Conservation (phyloP, 2,888 invertebrate genomes). For the Abrostola triplasia region DNA sequence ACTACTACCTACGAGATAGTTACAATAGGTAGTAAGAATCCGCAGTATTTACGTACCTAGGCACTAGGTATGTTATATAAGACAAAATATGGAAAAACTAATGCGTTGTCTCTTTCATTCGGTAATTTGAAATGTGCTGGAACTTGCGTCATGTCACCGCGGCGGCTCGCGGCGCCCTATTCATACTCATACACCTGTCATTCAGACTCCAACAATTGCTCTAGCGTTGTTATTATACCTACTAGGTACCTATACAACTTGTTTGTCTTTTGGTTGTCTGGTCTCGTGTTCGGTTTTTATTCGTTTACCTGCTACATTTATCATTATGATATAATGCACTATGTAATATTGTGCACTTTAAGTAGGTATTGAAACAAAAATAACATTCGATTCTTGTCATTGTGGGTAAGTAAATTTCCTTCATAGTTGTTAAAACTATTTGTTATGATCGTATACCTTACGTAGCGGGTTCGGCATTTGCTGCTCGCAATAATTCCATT, state of each 20-base stretch:
- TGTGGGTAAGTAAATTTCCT: too few relatives aligned
- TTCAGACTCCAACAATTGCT: conserved; percentile 49
- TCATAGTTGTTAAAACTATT: too few relatives aligned
- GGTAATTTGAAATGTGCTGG: conserved; percentile 54
- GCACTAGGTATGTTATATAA: conserved; percentile 13
- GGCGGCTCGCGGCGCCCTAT: neutral
- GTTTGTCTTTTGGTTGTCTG: conserved; percentile 23
- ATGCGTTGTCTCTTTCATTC: conserved; percentile 43
- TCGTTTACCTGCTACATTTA: neutral
- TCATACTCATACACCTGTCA: conserved; percentile 66
- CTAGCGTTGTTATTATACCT: conserved; percentile 21
- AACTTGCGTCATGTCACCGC: conserved; percentile 70
- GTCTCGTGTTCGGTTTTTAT: conserved; percentile 14
- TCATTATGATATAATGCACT: neutral
- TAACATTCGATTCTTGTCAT: too few relatives aligned
- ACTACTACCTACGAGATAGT: neutral
- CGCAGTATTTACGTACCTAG: conserved; percentile 12
- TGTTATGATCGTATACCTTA: neutral
- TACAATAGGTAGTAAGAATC: too few relatives aligned
- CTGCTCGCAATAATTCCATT: conserved; percentile 58
- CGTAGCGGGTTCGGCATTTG: conserved; percentile 19
- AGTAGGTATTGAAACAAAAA: neutral
- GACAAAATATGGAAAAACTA: conserved; percentile 34
- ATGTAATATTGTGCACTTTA: neutral
- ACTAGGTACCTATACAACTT: conserved; percentile 14